Evolutionary conservation across 1,140 invertebrate species (phyloP).

Genomic region (Tetramorium alpestre): DNA sequence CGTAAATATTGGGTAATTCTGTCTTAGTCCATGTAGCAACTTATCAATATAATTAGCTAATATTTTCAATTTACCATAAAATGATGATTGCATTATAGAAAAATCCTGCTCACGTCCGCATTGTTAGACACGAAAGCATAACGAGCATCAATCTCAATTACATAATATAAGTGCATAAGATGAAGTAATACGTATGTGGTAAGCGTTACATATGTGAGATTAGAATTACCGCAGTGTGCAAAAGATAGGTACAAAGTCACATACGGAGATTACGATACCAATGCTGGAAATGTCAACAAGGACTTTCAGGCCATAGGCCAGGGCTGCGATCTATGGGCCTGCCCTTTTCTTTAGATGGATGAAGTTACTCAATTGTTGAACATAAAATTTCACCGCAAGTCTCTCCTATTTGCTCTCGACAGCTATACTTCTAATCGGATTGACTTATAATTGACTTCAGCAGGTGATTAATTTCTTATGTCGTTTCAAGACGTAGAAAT

Average conservation of each 20-base stretch:
- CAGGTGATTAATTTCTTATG: neutral
- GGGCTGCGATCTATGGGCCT: neutral
- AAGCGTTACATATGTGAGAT: slow-evolving; percentile 24
- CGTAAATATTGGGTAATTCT: neutral
- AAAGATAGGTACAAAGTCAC: slow-evolving; percentile 3
- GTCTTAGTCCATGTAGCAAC: neutral
- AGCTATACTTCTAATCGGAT: neutral
- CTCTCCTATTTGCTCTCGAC: neutral
- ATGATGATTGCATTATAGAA: neutral
- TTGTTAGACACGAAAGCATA: neutral
- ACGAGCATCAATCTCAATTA: neutral
- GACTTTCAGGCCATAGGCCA: slow-evolving; percentile 45
- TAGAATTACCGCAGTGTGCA: neutral
- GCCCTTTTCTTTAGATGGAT: neutral
- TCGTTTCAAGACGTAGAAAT: neutral
- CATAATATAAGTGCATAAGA: slow-evolving; percentile 9
- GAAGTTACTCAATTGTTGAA: slow-evolving; percentile 24
- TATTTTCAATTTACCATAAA: neutral
- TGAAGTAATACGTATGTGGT: slow-evolving; percentile 22
- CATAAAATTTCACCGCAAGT: neutral
- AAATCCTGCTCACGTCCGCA: neutral
- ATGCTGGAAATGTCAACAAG: slow-evolving; percentile 47
- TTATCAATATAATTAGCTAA: neutral
- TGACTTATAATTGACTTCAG: neutral
- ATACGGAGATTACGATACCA: neutral